Base-by-base conservation (phyloP, 2,113 vertebrate genomes). In the Emberiza fucata region DNA sequence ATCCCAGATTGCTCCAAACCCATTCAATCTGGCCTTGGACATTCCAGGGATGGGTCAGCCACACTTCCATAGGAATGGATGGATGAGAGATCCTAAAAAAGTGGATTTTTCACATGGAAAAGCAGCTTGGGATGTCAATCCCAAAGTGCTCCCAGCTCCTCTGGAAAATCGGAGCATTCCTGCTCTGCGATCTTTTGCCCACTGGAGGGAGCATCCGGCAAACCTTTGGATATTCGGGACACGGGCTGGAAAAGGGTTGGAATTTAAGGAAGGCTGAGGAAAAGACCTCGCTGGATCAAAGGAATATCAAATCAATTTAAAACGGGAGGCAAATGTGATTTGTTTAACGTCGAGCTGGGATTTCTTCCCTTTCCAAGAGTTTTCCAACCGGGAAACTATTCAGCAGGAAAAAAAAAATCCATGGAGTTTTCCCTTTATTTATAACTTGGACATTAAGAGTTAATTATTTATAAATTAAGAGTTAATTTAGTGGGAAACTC, bases 151-250 rank as follows among this genome's bases (percentile, higher is more conserved):
- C 14, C 18, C 39, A 5, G 40, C 18, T 33, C 21, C 20, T 19
- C 23, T 12, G 40, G 61, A 40, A 51, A 18, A 13, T 2, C 2
- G 4, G n/a, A 50, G 33, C 9, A 0, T 20, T 81, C 69, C 82
- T 95, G 72, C 61, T 51, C 35, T 90, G 76, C 64, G 9, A 27
- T 23, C 9, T 59, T 93, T 95, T 5, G 66, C 47, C 96, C 98
- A 94, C 97, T 95, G 97, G 97, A 86, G 94, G 96, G 97, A 94
- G 66, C 24, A 60, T 29, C 65, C 29, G 53, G 92, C 97, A 95
- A 93, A 45, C 56, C 19, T 59, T 95, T 96, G n/a, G 18, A 23
- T 39, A 0, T 5, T 4, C 3, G 18, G 51, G 61, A 20, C 19
- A 2, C 0, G 8, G 72, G 14, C 23, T 70, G 29, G 57, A 13